Evolutionary conservation across 2,113 vertebrate genomes (phyloP).

Genomic region (Dasyurus viverrinus): DNA sequence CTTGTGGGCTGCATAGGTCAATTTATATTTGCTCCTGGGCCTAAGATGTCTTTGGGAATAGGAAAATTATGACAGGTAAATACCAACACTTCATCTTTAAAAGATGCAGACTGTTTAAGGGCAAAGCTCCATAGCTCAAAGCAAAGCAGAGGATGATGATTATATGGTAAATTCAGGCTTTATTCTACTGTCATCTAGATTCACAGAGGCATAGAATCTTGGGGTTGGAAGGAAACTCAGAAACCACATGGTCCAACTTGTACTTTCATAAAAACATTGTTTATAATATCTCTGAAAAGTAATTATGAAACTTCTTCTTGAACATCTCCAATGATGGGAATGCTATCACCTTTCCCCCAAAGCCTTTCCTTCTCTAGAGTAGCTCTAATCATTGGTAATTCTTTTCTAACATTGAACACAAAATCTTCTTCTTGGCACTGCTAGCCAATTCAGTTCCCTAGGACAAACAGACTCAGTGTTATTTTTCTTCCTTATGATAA

Average conservation of each 20-base stretch:
- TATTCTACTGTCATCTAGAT: neutral
- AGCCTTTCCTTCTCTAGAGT: neutral
- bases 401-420: neutral
- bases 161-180: neutral
- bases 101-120: neutral
- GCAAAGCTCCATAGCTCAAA: neutral
- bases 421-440: neutral
- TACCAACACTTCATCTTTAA: constrained; percentile 12
- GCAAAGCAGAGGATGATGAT: neutral
- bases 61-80: constrained; percentile 4
- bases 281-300: neutral
- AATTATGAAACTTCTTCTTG: neutral
- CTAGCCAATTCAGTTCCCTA: neutral
- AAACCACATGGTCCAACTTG: neutral
- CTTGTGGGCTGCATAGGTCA: neutral
- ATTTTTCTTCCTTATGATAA: neutral
- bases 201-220: neutral
- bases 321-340: neutral
- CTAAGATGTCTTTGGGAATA: constrained; percentile 16
- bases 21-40: constrained; percentile 41
- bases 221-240: neutral
- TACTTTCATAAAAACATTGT: neutral
- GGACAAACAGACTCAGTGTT: neutral
- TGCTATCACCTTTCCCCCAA: neutral
- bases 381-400: neutral